phyloP scores from a whole-genome alignment of 2,888 invertebrate species.

The Rhimphoctona megacephalus region DNA sequence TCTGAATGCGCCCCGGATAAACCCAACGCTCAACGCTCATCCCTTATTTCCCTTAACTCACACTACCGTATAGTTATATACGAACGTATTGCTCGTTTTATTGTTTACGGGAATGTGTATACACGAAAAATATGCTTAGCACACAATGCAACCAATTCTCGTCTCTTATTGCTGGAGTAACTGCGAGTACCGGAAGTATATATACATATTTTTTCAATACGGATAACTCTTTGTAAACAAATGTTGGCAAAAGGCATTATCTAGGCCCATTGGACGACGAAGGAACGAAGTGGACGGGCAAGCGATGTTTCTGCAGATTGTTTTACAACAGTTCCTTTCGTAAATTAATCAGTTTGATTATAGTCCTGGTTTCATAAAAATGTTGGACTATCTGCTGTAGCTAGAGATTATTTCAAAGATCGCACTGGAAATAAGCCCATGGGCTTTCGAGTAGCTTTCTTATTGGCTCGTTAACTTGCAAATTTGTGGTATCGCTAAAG shows the following conservation, averaged over 20 bases:
- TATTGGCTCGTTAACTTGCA: conserved; percentile 82
- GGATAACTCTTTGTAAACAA: neutral
- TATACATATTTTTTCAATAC: neutral
- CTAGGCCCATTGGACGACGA: neutral
- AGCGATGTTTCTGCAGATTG: neutral
- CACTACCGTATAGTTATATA: conserved; percentile 10
- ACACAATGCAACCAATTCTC: neutral
- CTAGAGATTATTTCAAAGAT: conserved; percentile 81
- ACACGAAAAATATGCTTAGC: neutral
- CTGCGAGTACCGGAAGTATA: neutral
- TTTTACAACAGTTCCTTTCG: conserved; percentile 61
- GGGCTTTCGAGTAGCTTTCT: conserved; percentile 40
- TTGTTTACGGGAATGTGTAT: conserved; percentile 23
- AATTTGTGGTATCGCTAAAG: conserved; percentile 81
- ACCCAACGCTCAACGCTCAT: conserved; percentile 73
- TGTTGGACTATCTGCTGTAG: neutral
- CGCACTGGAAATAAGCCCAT: conserved; percentile 65
- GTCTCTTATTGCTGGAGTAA: neutral
- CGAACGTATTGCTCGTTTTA: neutral
- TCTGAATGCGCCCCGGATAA: conserved; percentile 82
- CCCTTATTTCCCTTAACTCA: conserved; percentile 43
- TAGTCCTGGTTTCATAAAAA: neutral
- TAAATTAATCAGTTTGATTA: conserved; percentile 74
- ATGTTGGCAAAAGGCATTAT: neutral
- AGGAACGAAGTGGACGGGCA: neutral